A percentile compares a stretch with the other conserved stretches of the same genome.
Conservation (phyloP, 30 jellyfish, hydroid and myxozoan genomes). For the Clytia hemisphaerica region DNA sequence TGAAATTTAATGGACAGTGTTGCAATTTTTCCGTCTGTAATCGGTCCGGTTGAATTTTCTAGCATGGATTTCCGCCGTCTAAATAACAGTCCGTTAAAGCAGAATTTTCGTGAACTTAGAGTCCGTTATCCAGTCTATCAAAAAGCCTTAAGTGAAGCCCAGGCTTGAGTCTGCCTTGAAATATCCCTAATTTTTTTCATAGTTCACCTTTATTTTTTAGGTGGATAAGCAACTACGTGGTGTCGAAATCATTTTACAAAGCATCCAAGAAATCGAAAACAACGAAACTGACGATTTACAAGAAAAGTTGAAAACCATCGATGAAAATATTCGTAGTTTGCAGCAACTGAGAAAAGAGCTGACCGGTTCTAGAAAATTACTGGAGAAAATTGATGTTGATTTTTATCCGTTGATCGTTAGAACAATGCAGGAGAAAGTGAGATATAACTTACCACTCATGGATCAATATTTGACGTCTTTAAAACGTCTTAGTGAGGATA, state of each 20-base stretch:
- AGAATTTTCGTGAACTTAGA: no score
- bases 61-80: no score
- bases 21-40: no score
- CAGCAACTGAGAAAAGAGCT: neutral
- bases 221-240: slow-evolving; percentile 9
- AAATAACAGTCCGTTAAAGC: no score
- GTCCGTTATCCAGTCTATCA: no score
- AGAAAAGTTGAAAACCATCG: neutral
- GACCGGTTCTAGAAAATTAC: neutral
- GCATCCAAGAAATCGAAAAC: neutral
- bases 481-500: neutral
- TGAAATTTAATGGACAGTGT: no score
- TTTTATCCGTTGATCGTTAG: neutral
- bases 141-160: no score
- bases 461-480: neutral
- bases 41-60: no score
- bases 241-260: neutral
- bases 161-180: no score
- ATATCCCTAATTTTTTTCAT: no score
- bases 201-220: no score
- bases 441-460: neutral
- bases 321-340: slow-evolving; percentile 4
- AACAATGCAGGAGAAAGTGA: neutral
- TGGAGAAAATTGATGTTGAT: neutral
- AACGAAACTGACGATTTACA: neutral